Evolutionary conservation across 2,113 vertebrate species (phyloP), one percentile per base, ranked within the genome.

Genomic region (Anser brachyrhynchus): DNA sequence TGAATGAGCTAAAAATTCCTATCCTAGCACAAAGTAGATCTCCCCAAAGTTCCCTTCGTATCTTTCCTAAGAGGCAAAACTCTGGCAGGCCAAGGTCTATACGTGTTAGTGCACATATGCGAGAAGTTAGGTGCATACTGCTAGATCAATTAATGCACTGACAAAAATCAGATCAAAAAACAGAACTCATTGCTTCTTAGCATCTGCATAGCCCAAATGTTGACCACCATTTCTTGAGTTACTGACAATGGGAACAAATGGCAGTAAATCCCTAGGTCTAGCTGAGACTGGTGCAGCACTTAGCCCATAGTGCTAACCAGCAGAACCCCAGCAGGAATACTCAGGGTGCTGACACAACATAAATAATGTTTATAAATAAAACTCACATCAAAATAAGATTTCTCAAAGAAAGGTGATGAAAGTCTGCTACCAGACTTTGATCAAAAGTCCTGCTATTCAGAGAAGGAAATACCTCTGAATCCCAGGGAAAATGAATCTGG

Each of bases 391-490:
- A 74, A 70, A 96, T 78, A 33, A 52, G 17, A 66, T 44, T 89
- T 97, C 91, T 80, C 76, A 65, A 95, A 91, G 41, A 80, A 87
- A 52, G 43, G 52, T 70, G 78, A 92, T 84, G 92, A 80, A 97
- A 95, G 67, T 74, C 74, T 94, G 13, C 66, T 96, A 72, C 90
- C 87, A 87, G 25, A 81, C 14, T 86, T 69, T 71, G 69, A 77
- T 71, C 33, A 39, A 33, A 75, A 64, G 61, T 61, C n/a, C 88
- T 69, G 64, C 43, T 86, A 79, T 70, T 95, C 79, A 95, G 79
- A 76, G 92, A 97, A 95, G 52, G 79, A 97, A 96, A 85, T 77
- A 89, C 22, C 84, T 97, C 87, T 93, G 77, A 96, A 93, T 83
- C 8, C 58, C 57, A 85, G 86, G 54, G 78, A 95, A 97, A 96